phyloP scores from a whole-genome alignment of 2,888 invertebrate genomes.

The Molanna angustata region DNA sequence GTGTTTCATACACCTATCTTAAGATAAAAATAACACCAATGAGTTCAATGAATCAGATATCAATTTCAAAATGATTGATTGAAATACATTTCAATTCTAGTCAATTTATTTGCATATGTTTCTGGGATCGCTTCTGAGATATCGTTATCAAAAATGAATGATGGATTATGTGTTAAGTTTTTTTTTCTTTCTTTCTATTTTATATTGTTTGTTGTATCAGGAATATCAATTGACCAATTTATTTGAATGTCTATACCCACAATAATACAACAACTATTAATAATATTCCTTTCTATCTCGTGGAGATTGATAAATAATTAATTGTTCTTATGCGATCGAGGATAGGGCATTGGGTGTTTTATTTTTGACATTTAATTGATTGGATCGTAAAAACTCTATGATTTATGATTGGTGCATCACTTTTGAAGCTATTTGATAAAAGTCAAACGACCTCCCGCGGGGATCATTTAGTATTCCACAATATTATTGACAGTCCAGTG shows the following conservation, averaged over 20 bases:
- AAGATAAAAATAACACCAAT: too few species aligned
- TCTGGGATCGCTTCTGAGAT: slow-evolving; percentile 3
- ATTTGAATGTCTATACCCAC: too few species aligned
- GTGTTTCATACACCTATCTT: too few species aligned
- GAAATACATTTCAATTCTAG: not conserved
- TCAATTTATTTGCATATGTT: slow-evolving; percentile 15
- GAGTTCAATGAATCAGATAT: too few species aligned
- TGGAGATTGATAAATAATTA: slow-evolving; percentile 7
- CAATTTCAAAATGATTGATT: not conserved
- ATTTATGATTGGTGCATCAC: too few species aligned
- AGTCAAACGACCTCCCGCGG: too few species aligned
- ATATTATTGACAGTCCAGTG: too few species aligned
- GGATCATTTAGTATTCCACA: too few species aligned
- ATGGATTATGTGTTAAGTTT: slow-evolving; percentile 5
- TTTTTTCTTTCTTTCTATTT: slow-evolving; percentile 3
- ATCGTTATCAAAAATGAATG: not conserved
- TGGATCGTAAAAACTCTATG: slow-evolving; percentile 9
- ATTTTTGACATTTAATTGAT: slow-evolving; percentile 10
- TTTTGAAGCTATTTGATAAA: too few species aligned
- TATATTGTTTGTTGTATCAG: too few species aligned
- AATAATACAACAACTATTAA: slow-evolving; percentile 14
- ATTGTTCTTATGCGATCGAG: slow-evolving; percentile 8
- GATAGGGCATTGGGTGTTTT: slow-evolving; percentile 7
- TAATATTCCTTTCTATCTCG: slow-evolving; percentile 8
- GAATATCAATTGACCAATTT: too few species aligned